Evolutionary conservation across 2,113 vertebrate species (phyloP).

Genomic region (Psettodes erumei): DNA sequence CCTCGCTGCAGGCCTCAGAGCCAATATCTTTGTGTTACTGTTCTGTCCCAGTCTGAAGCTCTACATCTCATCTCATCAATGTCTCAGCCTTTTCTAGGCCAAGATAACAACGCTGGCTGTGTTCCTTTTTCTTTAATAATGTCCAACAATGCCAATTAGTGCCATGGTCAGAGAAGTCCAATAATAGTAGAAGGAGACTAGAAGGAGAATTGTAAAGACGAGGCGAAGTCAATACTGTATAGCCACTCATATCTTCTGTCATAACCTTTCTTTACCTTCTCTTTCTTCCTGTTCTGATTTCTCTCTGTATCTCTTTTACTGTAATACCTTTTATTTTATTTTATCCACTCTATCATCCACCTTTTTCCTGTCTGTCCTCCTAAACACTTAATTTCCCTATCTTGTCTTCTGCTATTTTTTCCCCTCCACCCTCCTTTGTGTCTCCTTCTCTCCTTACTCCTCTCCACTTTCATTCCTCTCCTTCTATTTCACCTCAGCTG

Average conservation of each 20-base stretch:
- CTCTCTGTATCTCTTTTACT: neutral
- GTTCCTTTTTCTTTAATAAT: constrained; percentile 22
- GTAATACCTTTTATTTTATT: constrained; percentile 10
- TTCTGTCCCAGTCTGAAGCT: neutral
- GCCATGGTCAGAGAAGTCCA: constrained; percentile 12
- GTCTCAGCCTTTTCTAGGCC: constrained; percentile 35
- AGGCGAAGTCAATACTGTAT: neutral
- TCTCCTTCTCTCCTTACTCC: constrained; percentile 17
- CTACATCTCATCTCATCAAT: constrained; percentile 38
- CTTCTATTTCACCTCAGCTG: constrained; percentile 13
- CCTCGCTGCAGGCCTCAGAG: constrained; percentile 19
- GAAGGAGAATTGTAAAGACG: neutral
- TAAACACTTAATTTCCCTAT: constrained; percentile 31
- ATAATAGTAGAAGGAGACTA: constrained; percentile 13
- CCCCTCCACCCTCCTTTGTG: neutral
- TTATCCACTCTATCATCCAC: constrained; percentile 19
- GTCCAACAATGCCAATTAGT: constrained; percentile 60
- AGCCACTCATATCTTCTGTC: constrained; percentile 24
- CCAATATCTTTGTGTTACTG: constrained; percentile 17
- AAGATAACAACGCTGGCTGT: constrained; percentile 37
- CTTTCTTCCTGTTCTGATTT: constrained; percentile 10
- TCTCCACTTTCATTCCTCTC: constrained; percentile 6
- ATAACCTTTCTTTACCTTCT: constrained; percentile 15
- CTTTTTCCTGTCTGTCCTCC: constrained; percentile 6
- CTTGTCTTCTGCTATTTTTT: neutral